Conservation (phyloP, 2,888 invertebrate genomes). For the Eucriotettix oculatus region DNA sequence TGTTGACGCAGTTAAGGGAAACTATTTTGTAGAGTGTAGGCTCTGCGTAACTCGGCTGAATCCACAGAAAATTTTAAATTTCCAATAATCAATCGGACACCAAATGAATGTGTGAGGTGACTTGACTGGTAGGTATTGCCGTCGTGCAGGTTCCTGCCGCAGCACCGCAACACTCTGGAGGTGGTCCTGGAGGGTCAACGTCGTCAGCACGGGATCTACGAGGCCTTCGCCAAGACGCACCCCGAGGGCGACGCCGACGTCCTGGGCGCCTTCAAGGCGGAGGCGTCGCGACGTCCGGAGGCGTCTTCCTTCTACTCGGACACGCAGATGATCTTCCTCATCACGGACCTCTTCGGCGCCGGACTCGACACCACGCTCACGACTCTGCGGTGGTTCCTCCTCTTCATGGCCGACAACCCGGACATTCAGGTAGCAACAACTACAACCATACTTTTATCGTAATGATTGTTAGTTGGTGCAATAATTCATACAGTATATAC, state of each 20-base stretch:
- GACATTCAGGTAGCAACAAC: slow-evolving; percentile 37
- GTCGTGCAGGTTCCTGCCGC: slow-evolving; percentile 40
- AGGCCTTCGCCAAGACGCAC: slow-evolving; percentile 43
- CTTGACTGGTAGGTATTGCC: no score
- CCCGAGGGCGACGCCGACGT: slow-evolving; percentile 30
- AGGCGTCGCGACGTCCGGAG: slow-evolving; percentile 33
- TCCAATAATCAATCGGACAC: no score
- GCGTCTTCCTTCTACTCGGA: slow-evolving; percentile 37
- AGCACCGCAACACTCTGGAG: slow-evolving; percentile 43
- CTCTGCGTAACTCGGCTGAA: no score
- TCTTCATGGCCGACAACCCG: slow-evolving; percentile 55
- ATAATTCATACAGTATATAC: no score
- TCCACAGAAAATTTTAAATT: no score
- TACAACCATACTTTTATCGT: no score
- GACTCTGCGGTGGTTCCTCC: slow-evolving; percentile 64
- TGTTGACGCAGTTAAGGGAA: no score
- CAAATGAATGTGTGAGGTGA: no score
- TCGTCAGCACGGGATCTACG: slow-evolving; percentile 56
- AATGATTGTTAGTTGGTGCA: no score
- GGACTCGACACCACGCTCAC: slow-evolving; percentile 70
- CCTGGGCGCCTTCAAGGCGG: slow-evolving; percentile 45
- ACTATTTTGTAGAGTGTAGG: no score
- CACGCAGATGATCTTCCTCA: slow-evolving; percentile 52
- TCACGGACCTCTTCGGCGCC: slow-evolving; percentile 74
- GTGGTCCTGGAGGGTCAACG: slow-evolving; percentile 49